These are phyloP conservation scores for Siniperca undulata DNA, from an alignment of 2,797 vertebrate species.

Conservation along the genomic window DNA sequence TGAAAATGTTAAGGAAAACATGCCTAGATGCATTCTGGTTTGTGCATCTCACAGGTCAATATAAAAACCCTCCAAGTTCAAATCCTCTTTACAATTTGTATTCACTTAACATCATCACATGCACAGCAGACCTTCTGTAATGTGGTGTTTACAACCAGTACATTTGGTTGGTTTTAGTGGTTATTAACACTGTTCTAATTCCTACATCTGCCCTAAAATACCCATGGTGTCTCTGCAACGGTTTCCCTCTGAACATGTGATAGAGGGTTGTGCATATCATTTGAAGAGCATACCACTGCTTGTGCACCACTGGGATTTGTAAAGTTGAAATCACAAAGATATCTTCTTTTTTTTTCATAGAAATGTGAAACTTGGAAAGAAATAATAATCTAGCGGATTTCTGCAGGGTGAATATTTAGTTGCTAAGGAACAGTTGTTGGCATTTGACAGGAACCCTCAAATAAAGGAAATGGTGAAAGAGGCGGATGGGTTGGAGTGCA, in stretches of 20 bases:
- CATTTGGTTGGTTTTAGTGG: conserved; percentile 6
- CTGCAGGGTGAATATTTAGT: conserved; percentile 82
- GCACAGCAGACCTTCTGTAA: conserved; percentile 9
- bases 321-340: conserved; percentile 73
- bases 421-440: conserved; percentile 85
- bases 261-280: conserved; percentile 43
- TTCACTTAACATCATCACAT: conserved; percentile 8
- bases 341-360: conserved; percentile 37
- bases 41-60: not conserved
- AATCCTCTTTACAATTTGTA: conserved; percentile 18
- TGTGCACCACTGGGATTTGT: conserved; percentile 65
- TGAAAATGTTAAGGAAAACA: not conserved
- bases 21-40: not conserved
- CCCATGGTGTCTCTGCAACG: conserved; percentile 1
- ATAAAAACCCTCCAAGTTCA: not conserved
- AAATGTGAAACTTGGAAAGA: conserved; percentile 75
- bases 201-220: conserved; percentile 39
- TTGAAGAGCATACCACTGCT: conserved; percentile 44
- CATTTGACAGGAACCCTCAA: conserved; percentile 73
- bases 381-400: conserved; percentile 78
- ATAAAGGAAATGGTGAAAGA: conserved; percentile 60
- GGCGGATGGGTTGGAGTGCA: conserved; percentile 36
- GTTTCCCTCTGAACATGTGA: conserved; percentile 34
- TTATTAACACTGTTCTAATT: conserved; percentile 44
- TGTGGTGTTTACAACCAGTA: conserved; percentile 7